A percentile compares a stretch with the other conserved stretches of the same genome.
Evolutionary conservation across 1,140 invertebrate genomes (phyloP).

Genomic region (Acromyrmex heyeri): DNA sequence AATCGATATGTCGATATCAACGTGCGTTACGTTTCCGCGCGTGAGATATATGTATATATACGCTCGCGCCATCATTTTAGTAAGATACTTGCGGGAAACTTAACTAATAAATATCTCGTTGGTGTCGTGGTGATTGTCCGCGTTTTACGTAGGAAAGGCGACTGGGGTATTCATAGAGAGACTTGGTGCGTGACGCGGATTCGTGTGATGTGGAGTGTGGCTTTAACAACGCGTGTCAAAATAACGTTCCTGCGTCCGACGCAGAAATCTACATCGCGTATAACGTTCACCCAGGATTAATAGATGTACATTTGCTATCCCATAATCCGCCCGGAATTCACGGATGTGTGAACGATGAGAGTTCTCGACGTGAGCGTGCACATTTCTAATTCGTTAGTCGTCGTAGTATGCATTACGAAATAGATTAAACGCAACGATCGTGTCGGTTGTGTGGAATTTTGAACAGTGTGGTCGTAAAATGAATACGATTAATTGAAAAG

Average conservation of each 20-base stretch:
- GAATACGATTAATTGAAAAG: not conserved
- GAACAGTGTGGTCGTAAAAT: too few species aligned
- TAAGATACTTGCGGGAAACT: constrained; percentile 13
- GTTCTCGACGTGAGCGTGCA: not conserved
- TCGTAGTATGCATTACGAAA: not conserved
- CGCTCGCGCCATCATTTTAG: not conserved
- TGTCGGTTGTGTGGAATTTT: not conserved
- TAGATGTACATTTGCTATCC: not conserved
- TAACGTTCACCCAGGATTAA: constrained; percentile 6
- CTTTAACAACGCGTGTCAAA: constrained; percentile 23
- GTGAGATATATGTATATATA: not conserved
- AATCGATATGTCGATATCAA: constrained; percentile 52
- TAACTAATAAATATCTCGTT: constrained; percentile 50
- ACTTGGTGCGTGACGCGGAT: constrained; percentile 6
- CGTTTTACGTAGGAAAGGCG: constrained; percentile 13
- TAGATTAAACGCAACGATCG: not conserved
- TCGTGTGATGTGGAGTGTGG: too few species aligned
- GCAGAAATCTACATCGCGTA: constrained; percentile 3
- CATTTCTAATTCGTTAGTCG: constrained; percentile 9
- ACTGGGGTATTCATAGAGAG: constrained; percentile 27
- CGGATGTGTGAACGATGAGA: constrained; percentile 10
- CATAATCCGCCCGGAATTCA: not conserved
- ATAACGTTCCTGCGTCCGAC: not conserved
- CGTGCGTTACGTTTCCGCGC: constrained; percentile 21
- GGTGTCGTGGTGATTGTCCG: not conserved